phyloP scores from a whole-genome alignment of 2,888 invertebrate species.

The Timema cristinae region DNA sequence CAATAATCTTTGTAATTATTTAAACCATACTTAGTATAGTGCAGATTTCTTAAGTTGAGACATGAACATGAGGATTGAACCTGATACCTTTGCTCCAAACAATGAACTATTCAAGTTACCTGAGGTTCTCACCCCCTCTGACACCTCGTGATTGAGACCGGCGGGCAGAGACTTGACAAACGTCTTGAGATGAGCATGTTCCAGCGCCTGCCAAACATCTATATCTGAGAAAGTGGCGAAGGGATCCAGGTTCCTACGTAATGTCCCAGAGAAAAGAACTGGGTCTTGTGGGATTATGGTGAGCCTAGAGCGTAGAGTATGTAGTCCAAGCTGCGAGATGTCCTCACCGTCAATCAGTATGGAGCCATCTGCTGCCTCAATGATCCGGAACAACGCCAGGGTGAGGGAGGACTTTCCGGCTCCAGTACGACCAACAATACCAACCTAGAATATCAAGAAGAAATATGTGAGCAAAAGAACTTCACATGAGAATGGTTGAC shows the following conservation, averaged over 20 bases:
- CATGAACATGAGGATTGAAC: no score
- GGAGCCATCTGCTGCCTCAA: slow-evolving; percentile 76
- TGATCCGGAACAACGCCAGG: slow-evolving; percentile 81
- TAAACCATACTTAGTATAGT: no score
- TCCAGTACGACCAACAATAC: slow-evolving; percentile 86
- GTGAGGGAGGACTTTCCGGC: slow-evolving; percentile 91
- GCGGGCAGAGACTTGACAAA: slow-evolving; percentile 75
- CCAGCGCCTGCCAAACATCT: slow-evolving; percentile 82
- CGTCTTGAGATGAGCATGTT: slow-evolving; percentile 81
- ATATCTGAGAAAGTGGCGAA: slow-evolving; percentile 73
- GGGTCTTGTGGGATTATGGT: slow-evolving; percentile 87
- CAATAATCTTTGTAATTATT: no score
- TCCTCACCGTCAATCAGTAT: slow-evolving; percentile 82
- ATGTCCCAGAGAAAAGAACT: slow-evolving; percentile 86
- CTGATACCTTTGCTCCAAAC: no score
- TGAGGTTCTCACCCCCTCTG: slow-evolving; percentile 81
- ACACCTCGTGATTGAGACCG: slow-evolving; percentile 75
- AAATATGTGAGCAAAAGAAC: not conserved
- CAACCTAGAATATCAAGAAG: slow-evolving; percentile 49
- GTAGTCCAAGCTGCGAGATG: slow-evolving; percentile 76
- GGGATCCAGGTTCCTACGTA: slow-evolving; percentile 91
- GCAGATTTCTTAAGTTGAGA: no score
- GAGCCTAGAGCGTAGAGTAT: slow-evolving; percentile 75
- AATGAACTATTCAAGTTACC: slow-evolving; percentile 30
- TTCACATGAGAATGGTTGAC: no score